These are phyloP conservation scores for Agriopis aurantiaria DNA, from an alignment of 2,888 invertebrate genomes.

Conservation along the genomic window DNA sequence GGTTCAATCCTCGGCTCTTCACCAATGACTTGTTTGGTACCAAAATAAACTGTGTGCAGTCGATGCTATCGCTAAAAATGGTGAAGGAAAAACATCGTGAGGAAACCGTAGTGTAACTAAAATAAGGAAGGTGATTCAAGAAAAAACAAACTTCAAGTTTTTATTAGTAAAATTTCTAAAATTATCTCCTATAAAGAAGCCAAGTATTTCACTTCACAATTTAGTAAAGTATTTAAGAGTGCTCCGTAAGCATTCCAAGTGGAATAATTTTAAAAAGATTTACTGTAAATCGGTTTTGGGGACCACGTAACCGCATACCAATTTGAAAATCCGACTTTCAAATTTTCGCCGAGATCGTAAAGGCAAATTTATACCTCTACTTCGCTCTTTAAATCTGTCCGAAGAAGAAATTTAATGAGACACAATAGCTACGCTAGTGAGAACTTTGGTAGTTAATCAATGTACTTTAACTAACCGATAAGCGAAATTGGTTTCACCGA, in stretches of 20 bases:
- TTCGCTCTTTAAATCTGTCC: slow-evolving; percentile 43
- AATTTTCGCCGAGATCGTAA: slow-evolving; percentile 51
- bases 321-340: slow-evolving; percentile 58
- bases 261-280: slow-evolving; percentile 39
- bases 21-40: too few relatives aligned
- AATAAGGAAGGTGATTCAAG: too few relatives aligned
- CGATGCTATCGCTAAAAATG: too few relatives aligned
- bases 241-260: slow-evolving; percentile 25
- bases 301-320: slow-evolving; percentile 52
- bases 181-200: slow-evolving; percentile 1
- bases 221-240: slow-evolving; percentile 26
- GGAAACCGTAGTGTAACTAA: too few relatives aligned
- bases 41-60: too few relatives aligned
- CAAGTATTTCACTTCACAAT: slow-evolving; percentile 11
- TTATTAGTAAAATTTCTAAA: neutral
- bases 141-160: too few relatives aligned
- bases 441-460: neutral
- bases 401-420: slow-evolving; percentile 41
- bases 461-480: neutral
- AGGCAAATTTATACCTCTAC: slow-evolving; percentile 59
- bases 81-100: too few relatives aligned
- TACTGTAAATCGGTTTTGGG: slow-evolving; percentile 38
- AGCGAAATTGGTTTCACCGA: neutral
- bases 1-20: too few relatives aligned
- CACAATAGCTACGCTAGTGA: neutral